Evolutionary conservation across 1,140 invertebrate genomes (phyloP).

Genomic region (Elymnias hypermnestra): DNA sequence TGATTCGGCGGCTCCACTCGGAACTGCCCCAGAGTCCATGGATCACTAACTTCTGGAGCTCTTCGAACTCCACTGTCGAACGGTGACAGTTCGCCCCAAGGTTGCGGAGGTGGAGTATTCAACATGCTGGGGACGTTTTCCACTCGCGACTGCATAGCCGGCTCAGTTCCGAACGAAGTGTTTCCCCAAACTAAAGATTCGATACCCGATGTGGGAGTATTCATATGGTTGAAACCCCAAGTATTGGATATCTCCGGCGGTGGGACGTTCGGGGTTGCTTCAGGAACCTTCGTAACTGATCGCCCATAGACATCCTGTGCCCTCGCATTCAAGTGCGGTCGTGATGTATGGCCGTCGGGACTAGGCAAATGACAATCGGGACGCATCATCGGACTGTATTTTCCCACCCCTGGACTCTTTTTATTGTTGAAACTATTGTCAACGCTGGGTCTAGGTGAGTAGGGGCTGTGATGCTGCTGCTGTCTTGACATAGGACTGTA

Average conservation of each 20-base stretch:
- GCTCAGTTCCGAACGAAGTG: slow-evolving; percentile 31
- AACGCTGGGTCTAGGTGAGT: slow-evolving; percentile 56
- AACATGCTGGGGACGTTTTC: slow-evolving; percentile 38
- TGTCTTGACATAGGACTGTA: slow-evolving; percentile 62
- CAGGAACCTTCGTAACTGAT: slow-evolving; percentile 37
- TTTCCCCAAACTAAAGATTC: slow-evolving; percentile 57
- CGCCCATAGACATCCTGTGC: slow-evolving; percentile 46
- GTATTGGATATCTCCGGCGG: slow-evolving; percentile 36
- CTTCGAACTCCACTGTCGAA: slow-evolving; percentile 40
- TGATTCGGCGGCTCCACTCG: slow-evolving; percentile 51
- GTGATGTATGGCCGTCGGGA: slow-evolving; percentile 41
- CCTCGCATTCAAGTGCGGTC: slow-evolving; percentile 29
- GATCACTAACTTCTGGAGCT: slow-evolving; percentile 39
- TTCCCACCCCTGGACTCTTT: slow-evolving; percentile 54
- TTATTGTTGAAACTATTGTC: slow-evolving; percentile 51
- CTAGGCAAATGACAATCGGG: slow-evolving; percentile 55
- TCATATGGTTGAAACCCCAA: slow-evolving; percentile 46
- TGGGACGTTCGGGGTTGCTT: slow-evolving; percentile 34
- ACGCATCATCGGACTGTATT: slow-evolving; percentile 65
- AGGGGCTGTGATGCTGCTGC: slow-evolving; percentile 60
- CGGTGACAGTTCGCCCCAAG: slow-evolving; percentile 39
- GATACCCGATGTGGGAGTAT: slow-evolving; percentile 32
- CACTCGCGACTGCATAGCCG: slow-evolving; percentile 27
- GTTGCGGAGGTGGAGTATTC: slow-evolving; percentile 44
- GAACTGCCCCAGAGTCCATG: slow-evolving; percentile 56